A percentile compares a stretch with the other conserved stretches of the same genome.
Evolutionary conservation across 1,140 invertebrate species (phyloP).

Genomic region (Rhagoletis zephyria): DNA sequence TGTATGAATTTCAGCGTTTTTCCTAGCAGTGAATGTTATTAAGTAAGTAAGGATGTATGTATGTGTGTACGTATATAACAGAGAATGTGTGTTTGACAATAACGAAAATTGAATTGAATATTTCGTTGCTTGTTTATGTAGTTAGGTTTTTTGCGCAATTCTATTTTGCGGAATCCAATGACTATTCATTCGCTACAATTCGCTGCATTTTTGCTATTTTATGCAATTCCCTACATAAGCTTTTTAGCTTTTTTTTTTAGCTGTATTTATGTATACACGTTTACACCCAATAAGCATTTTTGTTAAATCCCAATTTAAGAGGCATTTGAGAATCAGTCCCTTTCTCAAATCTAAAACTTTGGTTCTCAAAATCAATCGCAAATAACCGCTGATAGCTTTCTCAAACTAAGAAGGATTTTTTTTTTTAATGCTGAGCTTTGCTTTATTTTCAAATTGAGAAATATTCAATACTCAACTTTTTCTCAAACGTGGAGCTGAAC

Average conservation of each 20-base stretch:
- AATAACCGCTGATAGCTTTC: neutral
- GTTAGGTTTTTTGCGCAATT: slow-evolving; percentile 50
- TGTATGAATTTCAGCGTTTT: neutral
- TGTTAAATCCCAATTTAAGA: too few species aligned
- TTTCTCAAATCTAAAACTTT: too few species aligned
- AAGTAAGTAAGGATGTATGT: neutral
- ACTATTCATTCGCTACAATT: slow-evolving; percentile 43
- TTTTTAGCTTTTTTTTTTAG: slow-evolving; percentile 2
- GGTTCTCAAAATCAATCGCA: neutral
- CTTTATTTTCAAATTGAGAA: too few species aligned
- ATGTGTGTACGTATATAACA: neutral
- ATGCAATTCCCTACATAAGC: slow-evolving; percentile 8
- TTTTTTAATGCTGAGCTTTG: too few species aligned
- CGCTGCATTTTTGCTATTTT: slow-evolving; percentile 12
- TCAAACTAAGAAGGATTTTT: too few species aligned
- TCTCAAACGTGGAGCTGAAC: neutral
- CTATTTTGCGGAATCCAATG: neutral
- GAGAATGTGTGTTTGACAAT: slow-evolving; percentile 38
- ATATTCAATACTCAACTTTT: too few species aligned
- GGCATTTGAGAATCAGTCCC: too few species aligned
- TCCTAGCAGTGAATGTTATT: neutral
- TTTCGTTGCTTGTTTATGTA: slow-evolving; percentile 21
- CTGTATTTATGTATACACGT: neutral
- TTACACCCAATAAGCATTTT: too few species aligned
- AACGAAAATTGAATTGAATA: slow-evolving; percentile 54